A percentile compares a stretch with the other conserved stretches of the same genome.
Conservation (phyloP, 2,113 vertebrate species). For the Malurus melanocephalus region DNA sequence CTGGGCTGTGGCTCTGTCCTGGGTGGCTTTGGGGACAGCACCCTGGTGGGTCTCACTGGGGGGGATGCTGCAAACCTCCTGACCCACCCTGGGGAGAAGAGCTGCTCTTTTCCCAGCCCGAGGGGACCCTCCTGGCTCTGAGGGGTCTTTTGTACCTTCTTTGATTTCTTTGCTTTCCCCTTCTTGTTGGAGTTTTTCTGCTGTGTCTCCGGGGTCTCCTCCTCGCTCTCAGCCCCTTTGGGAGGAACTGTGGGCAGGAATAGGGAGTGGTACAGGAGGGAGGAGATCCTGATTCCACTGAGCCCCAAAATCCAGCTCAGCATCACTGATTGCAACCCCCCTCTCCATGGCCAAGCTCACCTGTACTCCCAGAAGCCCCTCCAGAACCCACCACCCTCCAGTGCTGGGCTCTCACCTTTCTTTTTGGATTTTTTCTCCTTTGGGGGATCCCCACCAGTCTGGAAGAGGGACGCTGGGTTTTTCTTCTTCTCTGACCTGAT, state of each 20-base stretch:
- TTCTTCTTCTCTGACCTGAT: constrained; percentile 81
- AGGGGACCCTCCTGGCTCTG: neutral
- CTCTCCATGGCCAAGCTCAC: neutral
- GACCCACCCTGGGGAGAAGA: accelerated
- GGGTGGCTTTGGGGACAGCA: neutral
- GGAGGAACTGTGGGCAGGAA: constrained; percentile 47
- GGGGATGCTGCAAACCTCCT: neutral
- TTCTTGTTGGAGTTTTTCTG: constrained; percentile 83
- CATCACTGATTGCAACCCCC: accelerated
- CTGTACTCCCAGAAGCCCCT: accelerated
- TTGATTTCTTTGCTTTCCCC: constrained; percentile 82
- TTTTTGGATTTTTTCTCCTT: constrained; percentile 79
- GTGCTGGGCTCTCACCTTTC: constrained; percentile 73
- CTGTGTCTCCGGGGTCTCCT: constrained; percentile 8
- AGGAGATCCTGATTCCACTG: neutral
- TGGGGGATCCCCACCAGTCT: constrained; percentile 77
- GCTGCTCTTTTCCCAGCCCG: neutral
- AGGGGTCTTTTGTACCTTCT: constrained; percentile 71
- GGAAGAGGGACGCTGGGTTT: constrained; percentile 82
- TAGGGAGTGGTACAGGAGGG: neutral
- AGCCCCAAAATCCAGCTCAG: neutral
- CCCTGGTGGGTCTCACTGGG: neutral
- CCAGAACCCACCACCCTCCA: neutral
- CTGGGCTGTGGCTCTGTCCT: neutral
- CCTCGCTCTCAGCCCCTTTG: constrained; percentile 71